These are phyloP conservation scores for Caenorhabditis remanei DNA, from an alignment of 1,140 invertebrate genomes.

Conservation along the genomic window DNA sequence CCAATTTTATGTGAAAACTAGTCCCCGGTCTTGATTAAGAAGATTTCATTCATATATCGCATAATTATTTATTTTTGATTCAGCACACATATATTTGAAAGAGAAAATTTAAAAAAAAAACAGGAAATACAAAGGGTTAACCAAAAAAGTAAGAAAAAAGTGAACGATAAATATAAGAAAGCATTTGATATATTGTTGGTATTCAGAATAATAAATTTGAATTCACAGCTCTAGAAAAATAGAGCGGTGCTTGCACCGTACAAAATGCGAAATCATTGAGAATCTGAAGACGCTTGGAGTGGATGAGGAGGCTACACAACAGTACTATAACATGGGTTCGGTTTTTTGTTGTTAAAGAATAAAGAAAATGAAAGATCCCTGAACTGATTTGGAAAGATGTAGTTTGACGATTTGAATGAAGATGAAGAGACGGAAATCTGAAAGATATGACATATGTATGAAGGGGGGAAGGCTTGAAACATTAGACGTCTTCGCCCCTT, in stretches of 20 bases:
- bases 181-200: constrained; percentile 20
- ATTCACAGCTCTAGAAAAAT: constrained; percentile 30
- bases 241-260: constrained; percentile 41
- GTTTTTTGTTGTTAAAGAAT: background rate
- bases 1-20: too few species aligned
- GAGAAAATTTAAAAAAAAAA: background rate
- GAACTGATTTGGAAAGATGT: constrained; percentile 9
- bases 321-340: constrained; percentile 1
- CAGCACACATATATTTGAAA: background rate
- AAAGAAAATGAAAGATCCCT: constrained; percentile 19
- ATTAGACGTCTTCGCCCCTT: constrained; percentile 20
- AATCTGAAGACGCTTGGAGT: constrained; percentile 47
- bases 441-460: constrained; percentile 46
- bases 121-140: constrained; percentile 23
- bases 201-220: background rate
- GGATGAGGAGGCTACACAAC: constrained; percentile 30
- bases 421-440: constrained; percentile 40
- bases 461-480: background rate
- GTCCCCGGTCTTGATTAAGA: too few species aligned
- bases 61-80: constrained; percentile 26
- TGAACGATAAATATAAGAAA: constrained; percentile 34
- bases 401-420: background rate
- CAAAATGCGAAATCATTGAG: constrained; percentile 55
- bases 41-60: background rate
- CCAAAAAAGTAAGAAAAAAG: constrained; percentile 11